These are phyloP conservation scores for Sorex araneus DNA, from an alignment of 2,113 vertebrate genomes.

Conservation along the genomic window DNA sequence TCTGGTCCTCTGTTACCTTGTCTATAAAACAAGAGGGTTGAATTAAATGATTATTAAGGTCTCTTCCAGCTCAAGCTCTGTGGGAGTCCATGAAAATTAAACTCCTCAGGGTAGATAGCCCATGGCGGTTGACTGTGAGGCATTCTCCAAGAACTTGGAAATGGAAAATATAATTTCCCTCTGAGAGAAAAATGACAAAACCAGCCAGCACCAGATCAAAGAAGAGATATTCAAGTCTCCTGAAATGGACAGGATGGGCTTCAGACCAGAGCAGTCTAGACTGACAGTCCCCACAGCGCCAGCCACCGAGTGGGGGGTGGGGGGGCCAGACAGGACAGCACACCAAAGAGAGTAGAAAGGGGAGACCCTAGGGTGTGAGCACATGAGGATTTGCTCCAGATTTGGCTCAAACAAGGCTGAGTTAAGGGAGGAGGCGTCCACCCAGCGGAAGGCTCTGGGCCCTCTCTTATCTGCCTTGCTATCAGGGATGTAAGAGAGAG, in stretches of 20 bases:
- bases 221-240: slow-evolving; percentile 68
- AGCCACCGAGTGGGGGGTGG: not conserved
- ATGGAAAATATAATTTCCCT: slow-evolving; percentile 73
- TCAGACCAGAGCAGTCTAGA: slow-evolving; percentile 37
- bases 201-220: slow-evolving; percentile 67
- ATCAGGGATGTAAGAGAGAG: too few species aligned
- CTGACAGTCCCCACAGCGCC: not conserved
- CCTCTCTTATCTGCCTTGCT: not conserved
- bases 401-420: not conserved
- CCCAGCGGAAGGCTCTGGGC: not conserved
- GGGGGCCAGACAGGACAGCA: not conserved
- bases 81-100: slow-evolving; percentile 64
- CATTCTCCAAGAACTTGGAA: slow-evolving; percentile 53
- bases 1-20: slow-evolving; percentile 69
- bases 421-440: accelerated
- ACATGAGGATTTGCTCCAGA: not conserved
- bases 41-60: slow-evolving; percentile 72
- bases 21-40: slow-evolving; percentile 73
- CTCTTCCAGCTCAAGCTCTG: slow-evolving; percentile 32
- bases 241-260: slow-evolving; percentile 49
- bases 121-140: slow-evolving; percentile 27
- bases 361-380: not conserved
- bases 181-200: slow-evolving; percentile 70
- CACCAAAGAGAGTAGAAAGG: accelerated
- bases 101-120: slow-evolving; percentile 12